These are phyloP conservation scores for Podabrus alpinus DNA, from an alignment of 2,888 invertebrate genomes.

Conservation along the genomic window DNA sequence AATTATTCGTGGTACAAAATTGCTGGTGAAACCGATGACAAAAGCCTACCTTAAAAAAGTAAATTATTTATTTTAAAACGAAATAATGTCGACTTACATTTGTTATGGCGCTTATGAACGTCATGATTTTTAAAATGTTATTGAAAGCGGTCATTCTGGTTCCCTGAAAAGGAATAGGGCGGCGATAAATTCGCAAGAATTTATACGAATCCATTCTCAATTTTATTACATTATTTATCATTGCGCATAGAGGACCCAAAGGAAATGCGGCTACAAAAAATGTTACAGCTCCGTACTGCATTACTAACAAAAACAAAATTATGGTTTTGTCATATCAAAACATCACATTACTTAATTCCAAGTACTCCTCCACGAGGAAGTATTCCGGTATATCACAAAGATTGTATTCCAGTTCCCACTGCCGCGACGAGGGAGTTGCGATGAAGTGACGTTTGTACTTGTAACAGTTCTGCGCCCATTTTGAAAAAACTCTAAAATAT, in stretches of 20 bases:
- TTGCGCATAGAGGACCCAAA: constrained; percentile 66
- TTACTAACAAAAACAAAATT: constrained; percentile 53
- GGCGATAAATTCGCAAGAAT: constrained; percentile 37
- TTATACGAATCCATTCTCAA: constrained; percentile 52
- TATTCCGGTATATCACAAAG: constrained; percentile 44
- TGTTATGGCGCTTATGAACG: constrained; percentile 45
- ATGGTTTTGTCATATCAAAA: background rate
- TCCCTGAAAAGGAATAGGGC: constrained; percentile 40
- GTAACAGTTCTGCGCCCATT: background rate
- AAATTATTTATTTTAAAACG: background rate
- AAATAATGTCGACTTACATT: constrained; percentile 42
- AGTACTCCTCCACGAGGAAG: constrained; percentile 47
- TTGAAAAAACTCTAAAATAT: background rate
- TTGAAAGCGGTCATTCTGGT: constrained; percentile 47
- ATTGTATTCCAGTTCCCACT: constrained; percentile 52
- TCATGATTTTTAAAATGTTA: constrained; percentile 45
- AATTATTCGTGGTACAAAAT: constrained; percentile 40
- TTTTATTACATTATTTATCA: constrained; percentile 67
- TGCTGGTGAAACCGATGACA: constrained; percentile 44
- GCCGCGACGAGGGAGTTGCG: constrained; percentile 38
- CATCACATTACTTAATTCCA: constrained; percentile 49
- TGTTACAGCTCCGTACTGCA: constrained; percentile 69
- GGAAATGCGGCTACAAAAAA: constrained; percentile 70
- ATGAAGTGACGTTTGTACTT: background rate
- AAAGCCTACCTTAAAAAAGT: constrained; percentile 43